Evolutionary conservation across 2,797 vertebrate genomes (phyloP).

Genomic region (Micropoecilia bifurca): DNA sequence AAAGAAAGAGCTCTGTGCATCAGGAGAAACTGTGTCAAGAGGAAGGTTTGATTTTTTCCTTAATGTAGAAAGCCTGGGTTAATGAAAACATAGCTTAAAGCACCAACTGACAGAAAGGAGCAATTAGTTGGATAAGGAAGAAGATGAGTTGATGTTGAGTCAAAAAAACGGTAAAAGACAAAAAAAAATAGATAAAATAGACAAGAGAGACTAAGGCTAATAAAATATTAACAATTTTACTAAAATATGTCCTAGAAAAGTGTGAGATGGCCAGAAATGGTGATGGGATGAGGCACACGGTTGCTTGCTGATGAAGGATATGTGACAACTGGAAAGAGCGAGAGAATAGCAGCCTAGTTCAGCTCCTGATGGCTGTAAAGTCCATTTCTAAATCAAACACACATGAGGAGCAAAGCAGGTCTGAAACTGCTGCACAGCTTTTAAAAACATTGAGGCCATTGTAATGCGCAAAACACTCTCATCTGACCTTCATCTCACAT

Average conservation of each 20-base stretch:
- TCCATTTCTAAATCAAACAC: slow-evolving; percentile 36
- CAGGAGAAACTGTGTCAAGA: slow-evolving; percentile 31
- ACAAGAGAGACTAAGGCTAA: slow-evolving; percentile 30
- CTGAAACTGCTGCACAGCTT: slow-evolving; percentile 44
- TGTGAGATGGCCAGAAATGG: background rate
- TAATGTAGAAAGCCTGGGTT: slow-evolving; percentile 31
- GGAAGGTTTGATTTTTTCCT: slow-evolving; percentile 46
- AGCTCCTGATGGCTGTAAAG: slow-evolving; percentile 46
- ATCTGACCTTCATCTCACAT: background rate
- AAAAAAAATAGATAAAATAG: slow-evolving; percentile 18
- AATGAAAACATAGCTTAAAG: slow-evolving; percentile 50
- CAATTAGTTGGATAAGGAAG: slow-evolving; percentile 24
- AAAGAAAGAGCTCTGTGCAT: slow-evolving; percentile 23
- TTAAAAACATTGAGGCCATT: background rate
- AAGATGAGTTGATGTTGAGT: slow-evolving; percentile 14
- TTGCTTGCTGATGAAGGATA: slow-evolving; percentile 58
- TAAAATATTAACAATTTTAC: slow-evolving; percentile 70
- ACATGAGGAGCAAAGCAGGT: slow-evolving; percentile 33
- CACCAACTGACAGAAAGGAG: slow-evolving; percentile 24
- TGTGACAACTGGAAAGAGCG: slow-evolving; percentile 38
- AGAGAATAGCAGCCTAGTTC: slow-evolving; percentile 29
- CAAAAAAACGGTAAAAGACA: slow-evolving; percentile 15
- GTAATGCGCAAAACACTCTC: background rate
- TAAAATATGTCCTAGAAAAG: slow-evolving; percentile 56
- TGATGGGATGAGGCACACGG: slow-evolving; percentile 49